Base-by-base conservation (phyloP, 2,113 vertebrate species). In the Aegithalos caudatus region DNA sequence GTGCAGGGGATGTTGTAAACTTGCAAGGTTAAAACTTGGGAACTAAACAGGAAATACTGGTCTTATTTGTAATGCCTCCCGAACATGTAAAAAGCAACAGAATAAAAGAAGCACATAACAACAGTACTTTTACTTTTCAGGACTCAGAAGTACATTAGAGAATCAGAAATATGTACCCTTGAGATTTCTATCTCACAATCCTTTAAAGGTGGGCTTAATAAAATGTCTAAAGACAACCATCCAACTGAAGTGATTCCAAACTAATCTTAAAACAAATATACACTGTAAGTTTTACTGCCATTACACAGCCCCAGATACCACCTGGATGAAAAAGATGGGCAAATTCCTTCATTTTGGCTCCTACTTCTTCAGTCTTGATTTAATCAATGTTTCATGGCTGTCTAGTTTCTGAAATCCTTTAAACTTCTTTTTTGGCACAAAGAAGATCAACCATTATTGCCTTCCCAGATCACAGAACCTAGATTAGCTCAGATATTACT, bases 281-380 rank as follows among this genome's bases (percentile, higher is more conserved):
- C 19, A 61, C 5, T 0, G 0, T 25, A 65, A 61, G 4, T 66
- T 79, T 45, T 67, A 74, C 10, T 79, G 66, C 11, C 7, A 58
- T 33, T 62, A 48, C 20, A 57, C 25, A 91, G 50, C 31, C 50
- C 61, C 40, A 29, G 31, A 9, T 48, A 76, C 5, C 66, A 83
- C 4, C n/a, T 8, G 10, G 19, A 65, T 42, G 65, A 76, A 54
- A 81, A 72, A 14, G 29, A 61, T 6, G 37, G 33, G 73, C 22
- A 72, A 35, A 45, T n/a, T n/a, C 47, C 50, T 62, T 35, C 35
- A 31, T 18, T 47, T 8, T 66, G n/a, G 24, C 64, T 71, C 38
- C 45, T 57, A 31, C 6, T 81, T 21, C 51, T 66, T 27, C 53
- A 35, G 14, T 23, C 18, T 24, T 54, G 29, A 33, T 56, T 85